Evolutionary conservation across 2,113 vertebrate species (phyloP).

Genomic region (Rhinolophus sinicus): DNA sequence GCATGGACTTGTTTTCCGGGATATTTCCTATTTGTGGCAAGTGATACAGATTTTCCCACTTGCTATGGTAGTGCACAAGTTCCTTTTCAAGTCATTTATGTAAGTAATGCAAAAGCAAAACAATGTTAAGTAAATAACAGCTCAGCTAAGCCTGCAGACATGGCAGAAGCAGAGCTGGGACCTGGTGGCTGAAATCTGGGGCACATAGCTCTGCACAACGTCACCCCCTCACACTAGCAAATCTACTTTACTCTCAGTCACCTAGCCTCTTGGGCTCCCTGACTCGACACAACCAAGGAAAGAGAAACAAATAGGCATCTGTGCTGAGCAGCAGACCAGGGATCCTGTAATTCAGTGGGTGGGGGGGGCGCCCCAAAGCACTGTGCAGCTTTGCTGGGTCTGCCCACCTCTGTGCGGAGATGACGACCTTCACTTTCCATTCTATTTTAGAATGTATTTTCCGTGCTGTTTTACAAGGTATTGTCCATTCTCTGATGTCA

Average conservation of each 20-base stretch:
- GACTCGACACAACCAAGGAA: not conserved
- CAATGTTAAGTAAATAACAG: not conserved
- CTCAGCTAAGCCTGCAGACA: not conserved
- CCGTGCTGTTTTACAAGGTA: constrained; percentile 54
- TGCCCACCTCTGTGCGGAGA: not conserved
- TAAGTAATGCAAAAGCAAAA: not conserved
- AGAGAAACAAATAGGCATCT: not conserved
- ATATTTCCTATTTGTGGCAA: not conserved
- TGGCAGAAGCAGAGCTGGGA: too few species aligned
- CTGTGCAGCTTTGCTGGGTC: not conserved
- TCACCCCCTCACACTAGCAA: not conserved
- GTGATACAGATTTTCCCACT: not conserved
- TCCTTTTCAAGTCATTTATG: not conserved
- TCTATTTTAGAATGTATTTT: constrained; percentile 57
- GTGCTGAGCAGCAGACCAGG: not conserved
- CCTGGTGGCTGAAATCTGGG: not conserved
- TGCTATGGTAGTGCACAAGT: not conserved
- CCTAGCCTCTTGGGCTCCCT: not conserved
- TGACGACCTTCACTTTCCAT: constrained; percentile 35
- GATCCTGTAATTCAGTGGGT: not conserved
- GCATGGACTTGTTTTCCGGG: not conserved
- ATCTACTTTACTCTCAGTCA: not conserved
- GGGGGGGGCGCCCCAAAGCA: not conserved
- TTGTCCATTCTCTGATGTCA: constrained; percentile 62
- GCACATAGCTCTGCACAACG: rapidly evolving